Percentiles rank a stretch among this genome's conserved stretches.
Evolutionary conservation across 1,140 invertebrate genomes (phyloP).

Genomic region (Cheumatopsyche charites): DNA sequence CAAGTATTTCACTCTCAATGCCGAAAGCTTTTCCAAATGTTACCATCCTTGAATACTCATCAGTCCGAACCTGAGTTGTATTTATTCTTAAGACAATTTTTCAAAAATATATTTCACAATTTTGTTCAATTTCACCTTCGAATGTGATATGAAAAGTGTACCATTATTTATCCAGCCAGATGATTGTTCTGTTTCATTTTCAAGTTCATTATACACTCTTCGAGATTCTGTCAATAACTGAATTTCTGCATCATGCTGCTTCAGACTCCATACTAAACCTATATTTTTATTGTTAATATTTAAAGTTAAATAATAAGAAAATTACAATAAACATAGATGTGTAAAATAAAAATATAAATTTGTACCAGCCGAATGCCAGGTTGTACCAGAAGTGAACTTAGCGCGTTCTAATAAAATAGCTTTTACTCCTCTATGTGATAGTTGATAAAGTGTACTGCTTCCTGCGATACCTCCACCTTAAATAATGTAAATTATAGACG

Average conservation of each 20-base stretch:
- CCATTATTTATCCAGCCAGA: conserved; percentile 89
- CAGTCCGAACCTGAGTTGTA: conserved; percentile 66
- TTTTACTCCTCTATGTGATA: conserved; percentile 78
- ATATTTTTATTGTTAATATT: conserved; percentile 35
- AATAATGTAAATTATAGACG: too few species aligned
- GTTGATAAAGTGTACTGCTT: conserved; percentile 84
- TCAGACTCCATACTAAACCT: conserved; percentile 82
- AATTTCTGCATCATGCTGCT: conserved; percentile 83
- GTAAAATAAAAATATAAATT: too few species aligned
- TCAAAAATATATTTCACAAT: conserved; percentile 48
- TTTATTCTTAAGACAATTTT: neutral
- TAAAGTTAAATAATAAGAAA: conserved; percentile 6
- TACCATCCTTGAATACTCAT: conserved; percentile 83
- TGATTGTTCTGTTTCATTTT: conserved; percentile 79
- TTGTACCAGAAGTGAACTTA: conserved; percentile 84
- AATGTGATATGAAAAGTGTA: conserved; percentile 83
- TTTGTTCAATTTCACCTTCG: too few species aligned
- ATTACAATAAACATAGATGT: neutral
- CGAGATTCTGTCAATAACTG: conserved; percentile 73
- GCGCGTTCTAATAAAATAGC: conserved; percentile 80
- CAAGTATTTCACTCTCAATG: conserved; percentile 75
- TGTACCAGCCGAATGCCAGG: conserved; percentile 80
- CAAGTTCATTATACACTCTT: conserved; percentile 69
- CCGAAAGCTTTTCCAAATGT: conserved; percentile 78
- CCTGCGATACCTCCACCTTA: conserved; percentile 86